A percentile compares a stretch with the other conserved stretches of the same genome.
Evolutionary conservation across 2,113 vertebrate species (phyloP).

Genomic region (Panurus biarmicus): DNA sequence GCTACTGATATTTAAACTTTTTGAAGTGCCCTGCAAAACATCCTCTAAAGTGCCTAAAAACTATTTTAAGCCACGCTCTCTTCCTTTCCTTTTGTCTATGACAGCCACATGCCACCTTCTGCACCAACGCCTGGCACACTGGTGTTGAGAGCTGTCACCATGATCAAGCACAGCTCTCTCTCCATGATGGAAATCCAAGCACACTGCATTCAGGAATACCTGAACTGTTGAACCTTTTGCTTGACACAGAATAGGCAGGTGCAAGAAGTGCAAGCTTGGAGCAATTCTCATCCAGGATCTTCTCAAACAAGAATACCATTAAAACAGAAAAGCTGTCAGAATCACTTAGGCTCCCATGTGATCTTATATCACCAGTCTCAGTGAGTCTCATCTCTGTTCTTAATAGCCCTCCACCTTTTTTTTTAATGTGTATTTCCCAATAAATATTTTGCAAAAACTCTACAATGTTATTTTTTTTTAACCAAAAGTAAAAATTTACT

Average conservation of each 20-base stretch:
- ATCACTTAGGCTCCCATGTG: neutral
- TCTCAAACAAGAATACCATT: neutral
- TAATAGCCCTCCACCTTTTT: fast-evolving
- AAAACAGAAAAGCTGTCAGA: neutral
- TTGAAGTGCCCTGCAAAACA: neutral
- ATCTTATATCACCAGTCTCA: neutral
- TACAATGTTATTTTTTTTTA: neutral
- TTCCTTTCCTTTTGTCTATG: neutral
- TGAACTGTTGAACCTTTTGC: neutral
- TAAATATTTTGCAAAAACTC: neutral
- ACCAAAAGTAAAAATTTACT: neutral
- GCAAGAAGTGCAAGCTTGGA: neutral
- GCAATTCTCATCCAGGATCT: neutral
- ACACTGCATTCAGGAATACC: neutral
- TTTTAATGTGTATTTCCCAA: neutral
- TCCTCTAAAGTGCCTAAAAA: neutral
- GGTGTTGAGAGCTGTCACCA: neutral
- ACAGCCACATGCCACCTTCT: neutral
- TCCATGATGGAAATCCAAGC: neutral
- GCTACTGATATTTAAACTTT: neutral
- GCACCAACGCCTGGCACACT: neutral
- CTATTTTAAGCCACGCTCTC: neutral
- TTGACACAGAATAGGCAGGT: neutral
- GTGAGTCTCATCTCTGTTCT: neutral
- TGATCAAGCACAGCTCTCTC: neutral